Evolutionary conservation across 2,113 vertebrate genomes (phyloP), one percentile per base, ranked within the genome.

Genomic region (Shinisaurus crocodilurus): DNA sequence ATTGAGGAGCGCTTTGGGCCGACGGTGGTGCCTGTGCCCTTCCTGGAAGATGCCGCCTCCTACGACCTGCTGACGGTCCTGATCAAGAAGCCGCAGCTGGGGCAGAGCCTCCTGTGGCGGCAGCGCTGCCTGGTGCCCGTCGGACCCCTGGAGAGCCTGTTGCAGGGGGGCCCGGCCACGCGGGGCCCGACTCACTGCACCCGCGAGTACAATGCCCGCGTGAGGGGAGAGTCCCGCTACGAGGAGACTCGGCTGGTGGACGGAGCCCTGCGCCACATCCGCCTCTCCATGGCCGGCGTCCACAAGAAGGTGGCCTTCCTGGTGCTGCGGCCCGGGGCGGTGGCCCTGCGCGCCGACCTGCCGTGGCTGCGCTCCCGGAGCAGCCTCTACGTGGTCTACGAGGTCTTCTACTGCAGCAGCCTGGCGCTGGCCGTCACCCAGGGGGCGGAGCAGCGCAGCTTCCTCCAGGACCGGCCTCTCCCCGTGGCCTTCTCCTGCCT

Each of bases 401-500:
- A 97, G 90, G 95, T 96, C 86, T 96, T 96, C 94, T 95, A 91
- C 93, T 94, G 95, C 83, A 88, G 95, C 85, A 94, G 94, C 92
- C 93, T 96, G 43, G 88, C 91, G 34, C 87, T 97, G 72, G 15
- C 57, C n/a, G 48, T 87, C 86, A 43, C 74, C 16, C 85, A 86
- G 82, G 93, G 85, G 6, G 45, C 92, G 0, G 8, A 90, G 43
- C 91, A 92, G 0, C 94, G 94, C 67, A 43, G 91, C 87, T 94
- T 96, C 74, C 80, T 43, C 48, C 83, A 95, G 57, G 93, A 92
- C 5, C 87, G 54, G 20, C 85, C 95, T 54, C 84, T 96, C 27
- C 97, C 97, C 48, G 60, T 97, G 79, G 96, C 93, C 54, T 97
- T 97, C 89, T 92, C 92, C 84, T 96, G 96, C 91, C 94, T 96